These are phyloP conservation scores for Sminthurinus aureus DNA, from an alignment of 2,888 invertebrate genomes.

Conservation along the genomic window DNA sequence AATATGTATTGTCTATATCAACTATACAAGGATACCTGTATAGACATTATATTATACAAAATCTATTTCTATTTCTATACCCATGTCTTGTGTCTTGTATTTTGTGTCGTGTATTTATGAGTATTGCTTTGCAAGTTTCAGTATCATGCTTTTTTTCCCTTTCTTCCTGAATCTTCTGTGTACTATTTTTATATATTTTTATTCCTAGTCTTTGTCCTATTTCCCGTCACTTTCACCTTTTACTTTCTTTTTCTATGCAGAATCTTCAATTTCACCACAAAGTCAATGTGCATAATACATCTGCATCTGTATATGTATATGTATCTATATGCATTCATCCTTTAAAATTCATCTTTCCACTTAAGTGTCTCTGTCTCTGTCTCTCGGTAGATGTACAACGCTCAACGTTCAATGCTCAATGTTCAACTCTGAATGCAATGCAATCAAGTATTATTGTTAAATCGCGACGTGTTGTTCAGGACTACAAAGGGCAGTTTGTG, in stretches of 20 bases:
- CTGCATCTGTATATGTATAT: neutral
- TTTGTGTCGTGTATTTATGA: neutral
- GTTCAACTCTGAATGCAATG: neutral
- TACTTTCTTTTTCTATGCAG: no score
- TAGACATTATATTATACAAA: no score
- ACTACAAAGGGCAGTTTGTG: neutral
- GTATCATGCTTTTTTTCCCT: neutral
- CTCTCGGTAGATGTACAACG: no score
- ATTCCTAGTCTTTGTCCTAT: neutral
- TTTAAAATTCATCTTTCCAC: constrained; percentile 29
- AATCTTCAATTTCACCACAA: no score
- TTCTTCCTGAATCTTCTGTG: neutral
- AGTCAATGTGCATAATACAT: no score
- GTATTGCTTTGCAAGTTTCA: neutral
- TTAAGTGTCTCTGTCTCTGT: constrained; percentile 1
- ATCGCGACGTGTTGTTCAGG: constrained; percentile 10
- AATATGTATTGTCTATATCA: no score
- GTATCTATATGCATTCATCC: neutral
- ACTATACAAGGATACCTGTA: no score
- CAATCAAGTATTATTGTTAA: constrained; percentile 31
- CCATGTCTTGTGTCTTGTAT: no score
- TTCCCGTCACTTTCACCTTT: neutral
- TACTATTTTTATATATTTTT: neutral
- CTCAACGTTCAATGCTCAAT: no score
- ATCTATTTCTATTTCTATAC: no score